phyloP scores from a whole-genome alignment of 2,113 vertebrate species.

The Cairina moschata region DNA sequence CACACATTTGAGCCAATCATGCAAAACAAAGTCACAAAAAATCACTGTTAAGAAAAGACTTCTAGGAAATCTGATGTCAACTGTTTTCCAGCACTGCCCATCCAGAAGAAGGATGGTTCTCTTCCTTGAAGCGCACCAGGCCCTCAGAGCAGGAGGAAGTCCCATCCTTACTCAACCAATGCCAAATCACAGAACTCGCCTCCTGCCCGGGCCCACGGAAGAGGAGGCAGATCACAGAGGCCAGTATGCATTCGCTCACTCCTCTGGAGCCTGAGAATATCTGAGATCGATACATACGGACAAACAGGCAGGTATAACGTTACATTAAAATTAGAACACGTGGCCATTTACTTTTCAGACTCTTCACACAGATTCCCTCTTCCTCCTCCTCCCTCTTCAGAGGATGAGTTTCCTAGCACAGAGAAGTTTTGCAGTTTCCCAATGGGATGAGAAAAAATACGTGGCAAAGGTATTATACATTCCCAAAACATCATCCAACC shows the following conservation, averaged over 20 bases:
- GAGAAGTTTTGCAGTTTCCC: constrained; percentile 32
- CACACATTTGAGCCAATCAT: neutral
- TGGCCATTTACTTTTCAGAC: constrained; percentile 65
- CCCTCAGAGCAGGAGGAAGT: neutral
- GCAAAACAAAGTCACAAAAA: constrained; percentile 23
- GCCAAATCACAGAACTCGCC: neutral
- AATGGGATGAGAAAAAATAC: constrained; percentile 33
- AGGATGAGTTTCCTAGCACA: constrained; percentile 7
- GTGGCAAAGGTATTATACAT: constrained; percentile 12
- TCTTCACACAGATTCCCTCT: constrained; percentile 30
- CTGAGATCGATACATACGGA: constrained; percentile 1
- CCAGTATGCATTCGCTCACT: neutral
- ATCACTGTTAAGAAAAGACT: neutral
- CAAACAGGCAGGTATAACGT: constrained; percentile 37
- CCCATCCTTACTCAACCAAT: neutral
- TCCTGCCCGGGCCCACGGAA: neutral
- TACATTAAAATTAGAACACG: constrained; percentile 40
- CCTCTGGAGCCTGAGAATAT: neutral
- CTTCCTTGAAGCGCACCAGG: neutral
- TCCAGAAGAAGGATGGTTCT: neutral
- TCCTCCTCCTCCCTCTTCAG: neutral
- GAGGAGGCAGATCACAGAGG: neutral
- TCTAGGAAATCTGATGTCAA: neutral
- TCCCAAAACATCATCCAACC: constrained; percentile 14
- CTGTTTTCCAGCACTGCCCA: neutral